phyloP scores from a whole-genome alignment of 2,797 vertebrate genomes.

The Tapirus indicus region DNA sequence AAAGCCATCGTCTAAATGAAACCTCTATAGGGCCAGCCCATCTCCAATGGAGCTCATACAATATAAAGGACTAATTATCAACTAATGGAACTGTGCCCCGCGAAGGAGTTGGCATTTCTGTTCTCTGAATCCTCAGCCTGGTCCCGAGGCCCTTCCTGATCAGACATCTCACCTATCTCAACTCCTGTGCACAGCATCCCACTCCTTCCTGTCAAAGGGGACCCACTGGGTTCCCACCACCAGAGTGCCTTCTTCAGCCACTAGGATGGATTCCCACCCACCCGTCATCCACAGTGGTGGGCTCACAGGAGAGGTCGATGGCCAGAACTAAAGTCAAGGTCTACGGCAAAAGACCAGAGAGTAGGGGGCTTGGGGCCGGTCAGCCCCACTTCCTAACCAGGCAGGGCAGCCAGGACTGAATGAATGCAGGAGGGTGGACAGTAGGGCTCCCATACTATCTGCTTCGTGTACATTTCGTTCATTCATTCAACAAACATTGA shows the following conservation, averaged over 20 bases:
- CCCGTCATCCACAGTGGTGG: rapidly evolving
- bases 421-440: rapidly evolving
- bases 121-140: neutral
- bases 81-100: neutral
- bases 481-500: neutral
- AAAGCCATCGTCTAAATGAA: neutral
- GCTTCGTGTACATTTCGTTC: neutral
- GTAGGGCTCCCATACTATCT: neutral
- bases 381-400: neutral
- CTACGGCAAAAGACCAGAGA: neutral
- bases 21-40: neutral
- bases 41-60: neutral
- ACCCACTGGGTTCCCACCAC: neutral
- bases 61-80: rapidly evolving
- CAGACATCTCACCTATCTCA: neutral
- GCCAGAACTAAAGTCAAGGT: neutral
- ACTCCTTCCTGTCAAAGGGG: neutral
- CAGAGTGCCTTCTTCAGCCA: neutral
- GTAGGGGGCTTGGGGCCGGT: rapidly evolving
- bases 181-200: neutral
- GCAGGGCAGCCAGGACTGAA: neutral
- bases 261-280: neutral
- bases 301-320: neutral
- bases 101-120: neutral
- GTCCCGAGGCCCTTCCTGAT: neutral